A percentile compares a stretch with the other conserved stretches of the same genome.
Conservation (phyloP, 2,888 invertebrate genomes). For the Synanthedon formicaeformis region DNA sequence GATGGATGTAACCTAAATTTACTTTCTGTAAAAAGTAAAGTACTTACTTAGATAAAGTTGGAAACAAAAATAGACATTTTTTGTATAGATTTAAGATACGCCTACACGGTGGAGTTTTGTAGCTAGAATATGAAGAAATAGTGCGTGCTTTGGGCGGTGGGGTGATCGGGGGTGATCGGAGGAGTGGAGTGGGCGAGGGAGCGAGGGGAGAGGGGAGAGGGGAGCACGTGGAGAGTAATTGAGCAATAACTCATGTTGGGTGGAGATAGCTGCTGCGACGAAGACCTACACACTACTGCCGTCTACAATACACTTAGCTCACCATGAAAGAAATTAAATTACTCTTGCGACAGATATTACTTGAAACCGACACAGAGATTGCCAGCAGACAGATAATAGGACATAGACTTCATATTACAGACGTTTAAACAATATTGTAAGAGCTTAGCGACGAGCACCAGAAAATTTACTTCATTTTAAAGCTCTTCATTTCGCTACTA, state of each 20-base stretch:
- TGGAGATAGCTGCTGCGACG: conserved; percentile 5
- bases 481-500: too few relatives aligned
- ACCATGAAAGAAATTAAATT: neutral
- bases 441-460: too few relatives aligned
- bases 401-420: too few relatives aligned
- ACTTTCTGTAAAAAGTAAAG: too few relatives aligned
- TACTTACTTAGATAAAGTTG: too few relatives aligned
- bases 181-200: neutral
- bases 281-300: neutral
- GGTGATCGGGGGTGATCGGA: neutral
- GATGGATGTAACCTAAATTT: too few relatives aligned
- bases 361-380: too few relatives aligned
- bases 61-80: too few relatives aligned
- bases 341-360: too few relatives aligned
- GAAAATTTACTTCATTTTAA: too few relatives aligned
- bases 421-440: too few relatives aligned
- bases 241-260: conserved; percentile 14
- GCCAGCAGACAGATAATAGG: too few relatives aligned
- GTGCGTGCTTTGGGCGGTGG: neutral
- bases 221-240: conserved; percentile 8
- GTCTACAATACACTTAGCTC: neutral
- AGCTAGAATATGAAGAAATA: neutral
- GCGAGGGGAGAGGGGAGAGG: conserved; percentile 2
- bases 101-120: neutral
- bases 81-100: neutral